A percentile compares a stretch with the other conserved stretches of the same genome.
Conservation (phyloP, 2,888 invertebrate genomes). For the Mermis nigrescens region DNA sequence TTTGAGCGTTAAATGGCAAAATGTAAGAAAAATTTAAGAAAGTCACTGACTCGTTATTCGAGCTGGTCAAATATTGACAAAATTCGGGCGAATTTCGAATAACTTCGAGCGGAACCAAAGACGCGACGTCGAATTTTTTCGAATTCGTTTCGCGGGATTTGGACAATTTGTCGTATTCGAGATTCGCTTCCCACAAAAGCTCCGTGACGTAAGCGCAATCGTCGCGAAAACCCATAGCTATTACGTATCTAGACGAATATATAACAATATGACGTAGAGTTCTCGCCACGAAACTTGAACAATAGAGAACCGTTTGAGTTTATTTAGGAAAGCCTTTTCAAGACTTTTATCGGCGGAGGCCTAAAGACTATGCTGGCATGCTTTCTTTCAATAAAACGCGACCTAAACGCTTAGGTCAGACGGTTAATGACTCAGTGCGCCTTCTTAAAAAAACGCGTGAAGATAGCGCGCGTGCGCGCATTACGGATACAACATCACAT, state of each 20-base stretch:
- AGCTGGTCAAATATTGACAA: constrained; percentile 53
- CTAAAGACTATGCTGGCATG: too few species aligned
- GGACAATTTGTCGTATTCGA: constrained; percentile 26
- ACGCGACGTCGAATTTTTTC: constrained; percentile 43
- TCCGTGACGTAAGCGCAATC: constrained; percentile 46
- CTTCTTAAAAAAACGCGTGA: too few species aligned
- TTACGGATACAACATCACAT: too few species aligned
- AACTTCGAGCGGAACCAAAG: constrained; percentile 52
- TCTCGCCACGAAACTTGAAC: too few species aligned
- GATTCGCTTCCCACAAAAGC: constrained; percentile 54
- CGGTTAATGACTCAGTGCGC: too few species aligned
- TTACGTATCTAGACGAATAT: constrained; percentile 46
- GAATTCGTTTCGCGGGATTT: constrained; percentile 26
- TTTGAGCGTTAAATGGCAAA: too few species aligned
- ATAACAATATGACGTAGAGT: constrained; percentile 37
- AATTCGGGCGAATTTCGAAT: constrained; percentile 53
- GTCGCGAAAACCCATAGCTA: constrained; percentile 56
- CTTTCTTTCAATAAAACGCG: too few species aligned
- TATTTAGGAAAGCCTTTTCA: not conserved
- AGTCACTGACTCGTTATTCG: constrained; percentile 48
- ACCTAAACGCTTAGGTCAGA: too few species aligned
- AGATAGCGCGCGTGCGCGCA: too few species aligned
- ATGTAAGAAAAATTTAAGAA: too few species aligned
- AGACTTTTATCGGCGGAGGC: too few species aligned
- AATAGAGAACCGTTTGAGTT: not conserved